Evolutionary conservation across 2,113 vertebrate genomes (phyloP), one percentile per base, ranked within the genome.

Genomic region (Craseonycteris thonglongyai): DNA sequence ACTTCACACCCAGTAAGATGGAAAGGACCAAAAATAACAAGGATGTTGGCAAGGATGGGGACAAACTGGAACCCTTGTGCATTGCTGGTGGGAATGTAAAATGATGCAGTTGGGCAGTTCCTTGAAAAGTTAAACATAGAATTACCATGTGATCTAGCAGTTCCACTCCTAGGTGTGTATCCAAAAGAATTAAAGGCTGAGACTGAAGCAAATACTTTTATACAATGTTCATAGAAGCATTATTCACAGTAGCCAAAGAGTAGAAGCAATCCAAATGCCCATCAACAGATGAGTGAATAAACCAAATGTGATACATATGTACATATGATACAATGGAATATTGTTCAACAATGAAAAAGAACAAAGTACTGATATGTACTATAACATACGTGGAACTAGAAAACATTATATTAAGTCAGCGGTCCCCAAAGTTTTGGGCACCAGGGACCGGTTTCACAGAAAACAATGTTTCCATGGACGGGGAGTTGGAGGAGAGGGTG

Each of bases 51-150:
- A 93, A 93, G 86, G 75, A 90, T 63, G 5, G 16, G 66, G 76
- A 68, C 51, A 82, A 92, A 63, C 28, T 88, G 85, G 91, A 94
- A 75, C 56, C 65, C 56, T 72, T 28, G 26, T 72, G 49, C 72
- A 0, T 61, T 66, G 80, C 88, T 90, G 65, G n/a, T 85, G 61
- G 90, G 80, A 82, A 93, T 33, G 75, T 16, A 88, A 92, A 84
- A 90, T 28, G 90, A 75, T 58, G 56, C 85, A 88, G 76, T 42
- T 54, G 94, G 96, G 88, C 93, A 6, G 61, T 13, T 45, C 49
- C 93, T 94, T 76, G 61, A 30, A 66, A 91, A 79, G 74, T 91
- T 96, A 95, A 94, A 93, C 69, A 83, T 86, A 96, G 93, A 85
- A 59, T 85, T 94, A 56, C 51, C 91, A 69, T 89, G 26, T 38